Conservation (phyloP, 2,797 vertebrate species). For the Meda fulgida region DNA sequence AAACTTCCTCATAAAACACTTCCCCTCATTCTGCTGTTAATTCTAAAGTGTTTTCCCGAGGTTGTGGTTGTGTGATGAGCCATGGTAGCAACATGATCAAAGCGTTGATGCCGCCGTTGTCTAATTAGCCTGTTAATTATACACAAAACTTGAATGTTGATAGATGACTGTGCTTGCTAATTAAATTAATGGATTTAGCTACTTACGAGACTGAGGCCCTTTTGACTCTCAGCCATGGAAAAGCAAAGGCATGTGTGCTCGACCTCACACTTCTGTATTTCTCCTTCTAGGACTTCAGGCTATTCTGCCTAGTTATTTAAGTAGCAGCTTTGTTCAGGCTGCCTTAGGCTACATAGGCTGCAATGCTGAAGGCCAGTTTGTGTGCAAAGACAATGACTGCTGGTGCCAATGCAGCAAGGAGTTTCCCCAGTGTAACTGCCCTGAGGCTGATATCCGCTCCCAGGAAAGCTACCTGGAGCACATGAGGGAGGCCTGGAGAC, state of each 20-base stretch:
- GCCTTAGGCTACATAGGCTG: conserved; percentile 94
- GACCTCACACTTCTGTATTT: neutral
- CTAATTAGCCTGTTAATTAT: conserved; percentile 40
- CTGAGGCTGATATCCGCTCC: conserved; percentile 88
- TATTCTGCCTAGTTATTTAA: conserved; percentile 89
- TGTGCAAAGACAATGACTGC: conserved; percentile 91
- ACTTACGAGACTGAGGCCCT: conserved; percentile 13
- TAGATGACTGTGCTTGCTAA: conserved; percentile 38
- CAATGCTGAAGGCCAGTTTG: conserved; percentile 92
- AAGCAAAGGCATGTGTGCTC: conserved; percentile 30
- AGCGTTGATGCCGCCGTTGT: neutral
- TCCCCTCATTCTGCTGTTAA: neutral
- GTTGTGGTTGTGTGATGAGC: conserved; percentile 17
- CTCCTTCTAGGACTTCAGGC: conserved; percentile 86
- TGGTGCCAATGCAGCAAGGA: conserved; percentile 89
- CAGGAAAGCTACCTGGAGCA: conserved; percentile 88
- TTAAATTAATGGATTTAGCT: conserved; percentile 42
- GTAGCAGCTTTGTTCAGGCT: conserved; percentile 89
- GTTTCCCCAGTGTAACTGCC: conserved; percentile 94
- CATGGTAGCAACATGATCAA: conserved; percentile 27
- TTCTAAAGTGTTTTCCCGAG: conserved; percentile 28
- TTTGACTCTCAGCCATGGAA: conserved; percentile 4
- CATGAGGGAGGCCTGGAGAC: conserved; percentile 85
- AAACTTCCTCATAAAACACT: neutral
- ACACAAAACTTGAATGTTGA: conserved; percentile 43